Base-by-base conservation (phyloP, 2,113 vertebrate species). In the Cochlearius cochlearius region DNA sequence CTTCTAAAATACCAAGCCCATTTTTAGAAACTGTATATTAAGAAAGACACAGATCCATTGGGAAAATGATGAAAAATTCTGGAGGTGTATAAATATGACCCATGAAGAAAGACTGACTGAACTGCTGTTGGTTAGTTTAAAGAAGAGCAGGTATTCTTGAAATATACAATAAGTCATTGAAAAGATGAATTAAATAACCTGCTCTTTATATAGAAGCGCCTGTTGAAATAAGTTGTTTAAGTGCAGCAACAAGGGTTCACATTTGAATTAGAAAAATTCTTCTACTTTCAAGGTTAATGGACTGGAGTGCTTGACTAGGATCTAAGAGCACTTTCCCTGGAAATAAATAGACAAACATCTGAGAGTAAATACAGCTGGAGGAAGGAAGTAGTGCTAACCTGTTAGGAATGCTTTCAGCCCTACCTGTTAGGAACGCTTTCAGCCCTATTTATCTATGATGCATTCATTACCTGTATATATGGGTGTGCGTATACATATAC, bases 401-500 rank as follows among this genome's bases (percentile, higher is more conserved):
- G 21, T 50, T 47, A 64, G 12, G 32, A 58, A 9, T 26, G 14
- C 39, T 41, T 41, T 41, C 39, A 41, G 39, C 39, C 39, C 39
- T 41, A 60, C 7, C 53, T 25, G 21, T 50, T 47, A 64, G 12
- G 32, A 58, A 8, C 30, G 15, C 16, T 78, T 83, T 52, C 38
- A 62, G 8, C 32, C 47, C 38, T 56, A 25, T 34, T 67, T 62
- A 50, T 45, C 41, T 45, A 9, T 39, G 45, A 66, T 27, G 27
- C 1, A 0, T 49, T 63, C 1, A 0, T 55, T 63, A 29, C 7
- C 17, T 66, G 18, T 34, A n/a, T 56, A 53, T 45, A 32, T 36
- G 29, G 7, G 15, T 29, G 17, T 56, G 4, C 43, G 7, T 39
- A 26, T 45, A 39, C 25, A 50, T 39, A 52, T 5, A 22, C 8